Evolutionary conservation across 2,888 invertebrate genomes (phyloP), one percentile per base, ranked within the genome.

Genomic region (Drosophila niveifrons): DNA sequence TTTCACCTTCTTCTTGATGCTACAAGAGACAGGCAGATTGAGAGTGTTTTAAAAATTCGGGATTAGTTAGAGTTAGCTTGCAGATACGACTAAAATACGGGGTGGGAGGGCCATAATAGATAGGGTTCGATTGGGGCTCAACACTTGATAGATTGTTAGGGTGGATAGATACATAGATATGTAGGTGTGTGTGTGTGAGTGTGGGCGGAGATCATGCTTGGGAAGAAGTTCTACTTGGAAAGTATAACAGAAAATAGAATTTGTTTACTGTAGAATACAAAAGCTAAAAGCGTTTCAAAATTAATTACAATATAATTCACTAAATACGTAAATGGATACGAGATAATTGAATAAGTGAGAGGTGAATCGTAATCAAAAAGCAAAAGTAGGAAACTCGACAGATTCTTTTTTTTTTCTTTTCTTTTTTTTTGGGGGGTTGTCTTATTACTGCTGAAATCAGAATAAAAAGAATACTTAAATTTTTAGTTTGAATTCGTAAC

Each of bases 1-100:
- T 93, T 96, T 96, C 89, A 96, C 96, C 93, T 97, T 96, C 93
- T 96, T 96, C 93, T 97, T 97, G 91, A 97, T 97, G 92, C 97
- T 95, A 92, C 28, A 93, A 75, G 29, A 48, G n/a, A 48, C 1
- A 55, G 4, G 29, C 17, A 23, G 2, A 4, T 4, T 11, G 36
- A 36, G 4, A 0, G 11, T 31, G 18, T 41, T n/a, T 41, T n/a
- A n/a, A 41, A 28, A 10, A 18, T 2, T 18, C 6, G 15, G 41
- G 31, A 48, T 36, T 46, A 34, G 34, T 18, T 11, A 43, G 17
- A 34, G 44, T 8, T 57, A 9, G 7, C 8, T 41, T 9, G 39
- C 15, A 13, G 15, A 10, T 3, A 10, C n/a, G 23, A 15, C 8
- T 47, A 57, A 10, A n/a, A 11, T 23, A 18, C 7, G 13, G 31